Base-by-base conservation (phyloP, 2,797 vertebrate genomes). In the Xiphorhynchus erythropygius region DNA sequence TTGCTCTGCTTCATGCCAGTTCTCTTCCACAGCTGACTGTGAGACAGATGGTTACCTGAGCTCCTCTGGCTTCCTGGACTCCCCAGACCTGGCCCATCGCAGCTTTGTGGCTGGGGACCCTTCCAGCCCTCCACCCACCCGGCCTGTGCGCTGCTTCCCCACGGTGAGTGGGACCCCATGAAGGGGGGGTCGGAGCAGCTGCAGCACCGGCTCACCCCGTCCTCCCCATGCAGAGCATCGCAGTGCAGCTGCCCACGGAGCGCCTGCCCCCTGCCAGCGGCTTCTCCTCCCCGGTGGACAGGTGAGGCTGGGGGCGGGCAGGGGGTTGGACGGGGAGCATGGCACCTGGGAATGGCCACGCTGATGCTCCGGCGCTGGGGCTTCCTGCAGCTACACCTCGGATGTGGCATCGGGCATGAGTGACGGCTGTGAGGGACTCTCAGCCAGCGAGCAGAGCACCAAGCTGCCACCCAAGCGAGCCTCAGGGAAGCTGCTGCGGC, bases 21-120 rank as follows among this genome's bases (percentile, higher is more conserved):
- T 2, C 53, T 86, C 8, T 50, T 70, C 96, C 42, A 55, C 98
- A 99, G 99, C 99, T 60, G 99, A 99, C 97, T 99, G 99, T 3
- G 99, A 99, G 98, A 99, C 98, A 0, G 99, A 99, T 5, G 99
- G 98, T 87, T 99, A 99, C 98, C 98, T 99, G 93, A 99, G 99
- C 97, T 99, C 99, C 77, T 99, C 99, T 0, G 99, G 99, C 83
- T 98, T 99, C 90, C 98, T 99, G 97, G 99, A 99, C 88, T 96
- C 98, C 35, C 97, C 97, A 5, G 98, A 99, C 78, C 88, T 87
- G 71, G 87, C 96, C 79, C 96, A 95, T 35, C 89, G 47, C 35
- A 89, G 79, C 50, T 74, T 87, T 69, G 96, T 67, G 0, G 24
- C 62, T 4, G 97, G 89, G 92, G 96, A 64, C 53, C 96, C 82